Evolutionary conservation across 2,888 invertebrate species (phyloP).

Genomic region (Arge pagana): DNA sequence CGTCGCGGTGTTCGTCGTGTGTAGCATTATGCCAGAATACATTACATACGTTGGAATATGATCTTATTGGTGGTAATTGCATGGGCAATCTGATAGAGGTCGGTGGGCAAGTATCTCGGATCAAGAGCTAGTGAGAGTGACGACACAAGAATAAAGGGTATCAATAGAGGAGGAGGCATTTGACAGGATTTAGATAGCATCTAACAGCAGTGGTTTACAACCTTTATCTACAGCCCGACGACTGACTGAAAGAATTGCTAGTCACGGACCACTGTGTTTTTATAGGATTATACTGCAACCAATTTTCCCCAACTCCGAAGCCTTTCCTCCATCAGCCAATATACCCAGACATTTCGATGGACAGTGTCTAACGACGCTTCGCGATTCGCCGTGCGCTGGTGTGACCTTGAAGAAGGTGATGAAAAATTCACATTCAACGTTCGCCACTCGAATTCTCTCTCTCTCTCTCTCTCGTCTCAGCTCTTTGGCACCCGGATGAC

Average conservation of each 20-base stretch:
- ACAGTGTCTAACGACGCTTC: no score
- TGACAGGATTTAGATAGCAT: slow-evolving; percentile 53
- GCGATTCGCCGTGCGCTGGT: no score
- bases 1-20: slow-evolving; percentile 21
- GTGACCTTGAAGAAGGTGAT: no score
- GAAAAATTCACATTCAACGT: no score
- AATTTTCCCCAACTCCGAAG: no score
- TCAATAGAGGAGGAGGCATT: slow-evolving; percentile 46
- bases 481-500: slow-evolving; percentile 21
- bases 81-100: slow-evolving; percentile 35
- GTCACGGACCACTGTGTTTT: slow-evolving; percentile 32
- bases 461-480: no score
- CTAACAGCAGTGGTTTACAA: slow-evolving; percentile 40
- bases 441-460: no score
- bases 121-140: slow-evolving; percentile 41
- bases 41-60: slow-evolving; percentile 18
- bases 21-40: slow-evolving; percentile 25
- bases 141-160: slow-evolving; percentile 51
- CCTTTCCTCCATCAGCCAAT: no score
- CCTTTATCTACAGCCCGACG: slow-evolving; percentile 27
- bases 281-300: slow-evolving; percentile 25
- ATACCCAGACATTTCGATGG: no score
- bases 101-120: slow-evolving; percentile 21
- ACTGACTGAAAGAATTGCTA: slow-evolving; percentile 32
- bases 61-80: slow-evolving; percentile 32